Evolutionary conservation across 2,797 vertebrate genomes (phyloP).

Genomic region (Sebastes cheni): DNA sequence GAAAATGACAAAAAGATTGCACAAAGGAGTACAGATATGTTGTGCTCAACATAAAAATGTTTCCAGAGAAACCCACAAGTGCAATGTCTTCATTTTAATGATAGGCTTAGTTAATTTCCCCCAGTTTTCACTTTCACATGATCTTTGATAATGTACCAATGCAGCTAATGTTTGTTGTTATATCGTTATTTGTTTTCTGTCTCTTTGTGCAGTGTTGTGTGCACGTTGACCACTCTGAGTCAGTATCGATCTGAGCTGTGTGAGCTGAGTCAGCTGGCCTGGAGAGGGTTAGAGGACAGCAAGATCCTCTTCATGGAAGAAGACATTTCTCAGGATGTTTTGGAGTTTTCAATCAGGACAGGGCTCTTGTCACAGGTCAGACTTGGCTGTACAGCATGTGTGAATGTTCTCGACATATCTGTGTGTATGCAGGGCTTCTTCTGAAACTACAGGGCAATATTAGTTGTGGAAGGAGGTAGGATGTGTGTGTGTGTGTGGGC

Average conservation of each 20-base stretch:
- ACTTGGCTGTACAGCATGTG: background rate
- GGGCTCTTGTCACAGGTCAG: slow-evolving; percentile 84
- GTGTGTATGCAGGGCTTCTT: background rate
- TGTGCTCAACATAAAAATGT: background rate
- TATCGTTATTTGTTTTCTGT: background rate
- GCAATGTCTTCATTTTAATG: background rate
- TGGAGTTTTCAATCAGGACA: slow-evolving; percentile 79
- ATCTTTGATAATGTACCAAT: background rate
- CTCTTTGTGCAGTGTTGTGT: slow-evolving; percentile 15
- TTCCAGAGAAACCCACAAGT: background rate
- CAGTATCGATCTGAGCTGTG: slow-evolving; percentile 67
- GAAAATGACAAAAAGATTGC: background rate
- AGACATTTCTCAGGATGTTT: slow-evolving; percentile 74
- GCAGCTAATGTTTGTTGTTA: background rate
- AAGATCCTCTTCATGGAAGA: slow-evolving; percentile 83
- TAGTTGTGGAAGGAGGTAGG: background rate
- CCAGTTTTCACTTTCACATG: background rate
- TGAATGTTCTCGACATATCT: background rate
- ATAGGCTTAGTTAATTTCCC: background rate
- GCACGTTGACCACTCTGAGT: background rate
- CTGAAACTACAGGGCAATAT: background rate
- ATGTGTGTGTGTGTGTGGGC: background rate
- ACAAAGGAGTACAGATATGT: background rate
- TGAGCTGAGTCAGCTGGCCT: slow-evolving; percentile 83
- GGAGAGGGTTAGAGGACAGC: slow-evolving; percentile 81